A percentile compares a stretch with the other conserved stretches of the same genome.
Evolutionary conservation across 2,797 vertebrate genomes (phyloP).

Genomic region (Anomalospiza imberbis): DNA sequence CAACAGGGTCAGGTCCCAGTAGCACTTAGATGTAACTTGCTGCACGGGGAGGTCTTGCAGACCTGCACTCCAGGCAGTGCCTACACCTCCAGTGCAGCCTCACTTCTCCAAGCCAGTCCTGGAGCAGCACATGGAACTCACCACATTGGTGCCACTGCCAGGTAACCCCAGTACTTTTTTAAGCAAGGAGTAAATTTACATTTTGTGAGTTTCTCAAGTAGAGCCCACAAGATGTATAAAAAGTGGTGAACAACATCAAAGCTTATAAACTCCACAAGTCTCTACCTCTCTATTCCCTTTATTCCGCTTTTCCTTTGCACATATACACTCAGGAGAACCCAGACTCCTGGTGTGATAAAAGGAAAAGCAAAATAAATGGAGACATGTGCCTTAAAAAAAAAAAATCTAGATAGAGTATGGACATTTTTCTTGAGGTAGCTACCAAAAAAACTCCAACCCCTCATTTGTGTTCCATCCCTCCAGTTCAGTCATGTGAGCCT

Average conservation of each 20-base stretch:
- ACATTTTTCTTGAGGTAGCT: background rate
- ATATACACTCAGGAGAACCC: background rate
- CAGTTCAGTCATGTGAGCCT: background rate
- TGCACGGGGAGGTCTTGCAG: fast-evolving
- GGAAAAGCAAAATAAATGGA: background rate
- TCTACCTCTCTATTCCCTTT: background rate
- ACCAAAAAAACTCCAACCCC: fast-evolving
- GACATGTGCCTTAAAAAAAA: background rate
- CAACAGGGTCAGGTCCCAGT: background rate
- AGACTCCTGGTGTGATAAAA: background rate
- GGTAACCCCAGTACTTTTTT: background rate
- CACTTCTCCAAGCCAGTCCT: fast-evolving
- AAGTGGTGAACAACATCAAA: background rate
- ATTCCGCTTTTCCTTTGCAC: background rate
- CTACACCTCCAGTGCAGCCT: background rate
- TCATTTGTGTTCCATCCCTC: background rate
- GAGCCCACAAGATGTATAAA: background rate
- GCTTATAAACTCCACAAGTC: background rate
- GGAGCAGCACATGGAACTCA: fast-evolving
- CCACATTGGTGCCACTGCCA: background rate
- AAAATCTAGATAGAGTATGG: background rate
- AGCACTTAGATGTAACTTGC: background rate
- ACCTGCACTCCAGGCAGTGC: background rate
- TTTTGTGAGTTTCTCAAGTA: background rate
- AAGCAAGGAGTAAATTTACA: background rate